Base-by-base conservation (phyloP, 2,113 vertebrate genomes). In the Xiphophorus couchianus region DNA sequence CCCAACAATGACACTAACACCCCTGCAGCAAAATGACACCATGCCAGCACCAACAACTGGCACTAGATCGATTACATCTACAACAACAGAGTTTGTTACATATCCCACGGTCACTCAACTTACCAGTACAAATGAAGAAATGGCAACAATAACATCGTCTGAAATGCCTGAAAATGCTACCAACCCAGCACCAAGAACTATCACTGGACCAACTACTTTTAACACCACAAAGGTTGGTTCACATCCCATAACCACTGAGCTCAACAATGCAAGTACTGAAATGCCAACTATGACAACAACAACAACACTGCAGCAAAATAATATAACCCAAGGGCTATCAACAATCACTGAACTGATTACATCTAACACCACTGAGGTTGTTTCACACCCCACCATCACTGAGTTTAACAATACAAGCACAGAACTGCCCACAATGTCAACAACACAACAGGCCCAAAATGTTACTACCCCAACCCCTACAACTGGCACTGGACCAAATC, bases 231-330 rank as follows among this genome's bases (percentile, higher is more conserved):
- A 62, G 29, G 5, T 28, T 29, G 30, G 25, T 13, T 63, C 61
- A 33, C 67, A 3, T 48, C 73, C 37, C 3, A 28, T 62, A 62
- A 73, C 37, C 28, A 69, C 71, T 60, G 28, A 37, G 30, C 33
- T 73, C 62, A 74, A 35, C 48, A 76, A 19, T 63, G 3, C 17
- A n/a, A 74, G 42, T 44, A 48, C 74, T 73, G 28, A 51, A 67
- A 74, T 66, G 28, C 11, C 67, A 7, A 17, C 51, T 22, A 25
- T 62, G 17, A 81, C 80, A 62, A 6, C 28, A 37, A 6, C 28
- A 37, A 28, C 28, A 28, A 61, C 63, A 66, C 35, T 37, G 35
- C 10, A 37, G 35, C 22, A 58, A 58, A 58, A 58, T n/a, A 25
- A 25, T 17, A 11, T 3, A 8, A 58, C 3, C 8, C 22, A 8